Evolutionary conservation across 2,113 vertebrate species (phyloP), one percentile per base, ranked within the genome.

Genomic region (Speoplatyrhinus poulsoni): DNA sequence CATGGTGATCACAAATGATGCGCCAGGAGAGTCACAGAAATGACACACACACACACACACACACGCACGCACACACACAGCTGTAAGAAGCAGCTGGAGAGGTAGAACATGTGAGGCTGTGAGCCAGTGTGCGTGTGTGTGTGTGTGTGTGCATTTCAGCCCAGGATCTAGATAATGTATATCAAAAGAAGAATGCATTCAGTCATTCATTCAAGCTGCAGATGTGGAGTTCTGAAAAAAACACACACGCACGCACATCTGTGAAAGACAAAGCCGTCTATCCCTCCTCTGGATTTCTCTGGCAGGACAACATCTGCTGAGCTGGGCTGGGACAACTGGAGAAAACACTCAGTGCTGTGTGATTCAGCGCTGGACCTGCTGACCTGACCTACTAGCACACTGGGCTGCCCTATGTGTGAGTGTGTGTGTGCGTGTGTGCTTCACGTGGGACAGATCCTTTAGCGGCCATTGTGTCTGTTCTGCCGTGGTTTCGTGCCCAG

Each of bases 1-100:
- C 72, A 16, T 53, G 50, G 16, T 57, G 53, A 73, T 70, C 74
- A 56, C 62, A 72, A 62, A 65, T 19, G 16, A 70, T 82, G 26
- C 26, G 3, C 26, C 75, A 69, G 36, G 68, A 74, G 65, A 65
- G 52, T 69, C 67, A 15, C 8, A 73, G 56, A 17, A 19, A 62
- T 48, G 73, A 26, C 1, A 26, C 2, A 26, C 46, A 12, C 7
- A 15, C 62, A 71, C 26, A 48, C 16, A 61, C 17, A 54, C 67
- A 65, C 70, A 75, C 67, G 65, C 70, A 79, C 65, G 56, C 2
- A 12, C 49, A 13, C 75, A 75, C 16, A 49, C 88, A 88, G 85
- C 87, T 90, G 85, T 60, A 70, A 65, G 70, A 80, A 81, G 81
- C 87, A 89, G 89, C 86, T 89, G 86, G 72, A 71, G 60, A 82